Conservation (phyloP, 2,113 vertebrate species). For the Gadus chalcogrammus region DNA sequence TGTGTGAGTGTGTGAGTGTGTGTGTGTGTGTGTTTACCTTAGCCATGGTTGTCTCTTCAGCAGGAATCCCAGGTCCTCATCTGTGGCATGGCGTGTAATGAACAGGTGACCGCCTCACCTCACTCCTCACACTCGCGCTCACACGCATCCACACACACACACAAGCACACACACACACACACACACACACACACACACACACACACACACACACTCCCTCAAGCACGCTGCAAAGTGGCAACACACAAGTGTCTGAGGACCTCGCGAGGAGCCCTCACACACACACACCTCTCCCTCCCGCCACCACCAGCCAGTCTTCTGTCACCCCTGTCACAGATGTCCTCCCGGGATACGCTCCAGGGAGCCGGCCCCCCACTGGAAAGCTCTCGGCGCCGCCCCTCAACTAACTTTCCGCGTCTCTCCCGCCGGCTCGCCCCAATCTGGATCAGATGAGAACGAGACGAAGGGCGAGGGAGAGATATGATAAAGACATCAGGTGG, state of each 20-base stretch:
- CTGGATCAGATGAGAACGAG: too few relatives aligned
- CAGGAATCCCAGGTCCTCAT: not conserved
- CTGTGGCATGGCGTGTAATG: not conserved
- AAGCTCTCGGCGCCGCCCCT: too few relatives aligned
- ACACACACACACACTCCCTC: conserved; percentile 2
- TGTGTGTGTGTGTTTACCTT: conserved; percentile 1
- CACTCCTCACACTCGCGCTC: not conserved
- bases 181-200: not conserved
- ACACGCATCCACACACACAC: not conserved
- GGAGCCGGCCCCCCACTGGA: too few relatives aligned
- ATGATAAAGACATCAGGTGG: too few relatives aligned
- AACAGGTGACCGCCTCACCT: not conserved
- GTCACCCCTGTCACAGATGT: not conserved
- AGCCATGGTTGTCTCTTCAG: not conserved
- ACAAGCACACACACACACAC: not conserved
- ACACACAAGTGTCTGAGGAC: not conserved
- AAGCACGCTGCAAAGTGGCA: not conserved
- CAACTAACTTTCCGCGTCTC: too few relatives aligned
- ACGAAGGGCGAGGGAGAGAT: too few relatives aligned
- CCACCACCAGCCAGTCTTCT: not conserved
- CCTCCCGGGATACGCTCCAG: not conserved
- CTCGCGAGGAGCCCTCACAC: not conserved
- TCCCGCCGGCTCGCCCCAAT: too few relatives aligned
- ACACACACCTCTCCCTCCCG: not conserved
- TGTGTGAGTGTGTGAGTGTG: not conserved